These are phyloP conservation scores for Cydia fagiglandana DNA, from an alignment of 1,140 invertebrate species.

Conservation along the genomic window DNA sequence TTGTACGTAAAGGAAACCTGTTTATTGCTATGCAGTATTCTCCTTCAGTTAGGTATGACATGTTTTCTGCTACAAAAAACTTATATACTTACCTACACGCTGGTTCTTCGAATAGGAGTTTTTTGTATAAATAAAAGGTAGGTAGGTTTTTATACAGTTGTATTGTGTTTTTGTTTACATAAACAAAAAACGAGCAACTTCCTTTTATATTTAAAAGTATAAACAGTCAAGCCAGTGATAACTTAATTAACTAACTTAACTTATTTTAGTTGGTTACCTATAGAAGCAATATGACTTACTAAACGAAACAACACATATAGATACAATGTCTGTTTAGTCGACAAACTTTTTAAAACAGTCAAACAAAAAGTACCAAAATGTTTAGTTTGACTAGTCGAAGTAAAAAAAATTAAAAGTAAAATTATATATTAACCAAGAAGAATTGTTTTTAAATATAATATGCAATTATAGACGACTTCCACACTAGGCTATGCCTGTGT, in stretches of 20 bases:
- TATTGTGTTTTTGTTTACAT: too few species aligned
- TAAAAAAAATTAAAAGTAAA: too few species aligned
- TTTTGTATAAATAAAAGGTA: neutral
- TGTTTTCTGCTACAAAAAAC: neutral
- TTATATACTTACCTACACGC: neutral
- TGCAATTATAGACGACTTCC: too few species aligned
- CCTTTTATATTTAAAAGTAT: neutral
- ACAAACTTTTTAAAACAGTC: neutral
- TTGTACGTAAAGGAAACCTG: neutral
- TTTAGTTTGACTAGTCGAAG: too few species aligned
- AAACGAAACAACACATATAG: neutral
- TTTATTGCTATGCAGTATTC: neutral
- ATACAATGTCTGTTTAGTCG: neutral
- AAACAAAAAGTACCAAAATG: too few species aligned
- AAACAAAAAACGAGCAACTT: too few species aligned
- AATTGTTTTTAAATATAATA: too few species aligned
- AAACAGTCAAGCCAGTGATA: neutral
- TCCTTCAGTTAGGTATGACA: neutral
- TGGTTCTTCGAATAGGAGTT: neutral
- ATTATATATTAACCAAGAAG: too few species aligned
- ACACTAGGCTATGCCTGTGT: too few species aligned
- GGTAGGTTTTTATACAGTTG: neutral
- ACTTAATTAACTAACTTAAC: neutral
- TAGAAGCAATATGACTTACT: neutral
- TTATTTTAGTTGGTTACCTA: neutral